Conservation (phyloP, 2,888 invertebrate genomes). For the Crocallis elinguaria region DNA sequence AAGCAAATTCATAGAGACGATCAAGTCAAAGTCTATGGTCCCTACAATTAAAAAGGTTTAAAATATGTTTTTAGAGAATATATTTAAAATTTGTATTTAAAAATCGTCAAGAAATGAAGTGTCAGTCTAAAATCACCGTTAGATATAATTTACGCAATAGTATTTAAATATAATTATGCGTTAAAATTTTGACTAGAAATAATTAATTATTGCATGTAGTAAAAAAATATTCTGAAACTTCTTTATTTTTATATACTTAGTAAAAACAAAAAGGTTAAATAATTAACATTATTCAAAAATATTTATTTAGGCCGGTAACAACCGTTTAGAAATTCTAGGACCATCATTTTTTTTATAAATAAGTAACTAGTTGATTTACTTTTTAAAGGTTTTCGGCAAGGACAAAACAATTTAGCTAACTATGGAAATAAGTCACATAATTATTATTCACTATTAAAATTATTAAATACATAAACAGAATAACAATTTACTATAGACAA, state of each 20-base stretch:
- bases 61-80: slow-evolving; percentile 57
- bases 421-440: slow-evolving; percentile 1
- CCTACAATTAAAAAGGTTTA: slow-evolving; percentile 68
- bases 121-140: slow-evolving; percentile 57
- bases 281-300: slow-evolving; percentile 27
- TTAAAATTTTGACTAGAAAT: slow-evolving; percentile 50
- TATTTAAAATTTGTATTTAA: slow-evolving; percentile 54
- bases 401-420: slow-evolving; percentile 4
- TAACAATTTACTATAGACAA: slow-evolving; percentile 23
- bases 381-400: neutral
- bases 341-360: neutral
- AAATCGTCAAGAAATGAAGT: slow-evolving; percentile 47
- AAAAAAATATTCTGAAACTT: slow-evolving; percentile 23
- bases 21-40: slow-evolving; percentile 72
- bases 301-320: slow-evolving; percentile 31
- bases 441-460: slow-evolving; percentile 3
- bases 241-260: neutral
- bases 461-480: slow-evolving; percentile 23
- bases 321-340: slow-evolving; percentile 25
- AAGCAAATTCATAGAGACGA: slow-evolving; percentile 61
- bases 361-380: no score
- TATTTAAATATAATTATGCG: slow-evolving; percentile 35
- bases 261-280: no score
- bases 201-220: slow-evolving; percentile 22
- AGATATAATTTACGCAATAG: slow-evolving; percentile 36